Base-by-base conservation (phyloP, 2,113 vertebrate species). In the Otis tarda region DNA sequence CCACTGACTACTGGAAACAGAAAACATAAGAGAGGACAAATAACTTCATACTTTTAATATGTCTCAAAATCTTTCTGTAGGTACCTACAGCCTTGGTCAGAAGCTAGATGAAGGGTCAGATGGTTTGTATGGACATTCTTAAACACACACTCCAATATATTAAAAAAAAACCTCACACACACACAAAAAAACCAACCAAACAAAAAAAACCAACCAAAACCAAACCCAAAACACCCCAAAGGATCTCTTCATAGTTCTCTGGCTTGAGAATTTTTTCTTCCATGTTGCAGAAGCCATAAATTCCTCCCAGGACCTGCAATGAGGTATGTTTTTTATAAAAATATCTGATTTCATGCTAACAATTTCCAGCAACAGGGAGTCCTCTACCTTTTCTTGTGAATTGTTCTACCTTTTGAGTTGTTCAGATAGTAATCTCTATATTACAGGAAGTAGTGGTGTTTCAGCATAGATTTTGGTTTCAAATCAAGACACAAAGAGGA, bases 131-230 rank as follows among this genome's bases (percentile, higher is more conserved):
- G 22, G 16, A 17, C 3, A 24, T 49, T 60, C 2, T 35, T n/a
- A 50, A 22, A 19, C 6, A 16, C 8, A 21, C 2, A 14, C 0
- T 2, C 3, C 1, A 23, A 19, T 19, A 19, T 14, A 43, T 22
- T 13, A 7, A 33, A 75, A 55, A 33, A 39, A 14, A n/a, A n/a
- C n/a, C 13, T 41, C 41, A 41, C 41, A 4, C 37, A 37, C 37
- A 37, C n/a, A n/a, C n/a, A 37, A 37, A 55, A 15, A 55, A 55
- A 55, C 7, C 17, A 55, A 20, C 47, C 18, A 30, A 53, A 11
- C 12, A 75, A 55, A 31, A 41, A 15, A 0, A 10, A 35, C 14
- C 14, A 41, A 41, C 39, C 4, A 41, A 35, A 71, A 21, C 6
- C 3, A 16, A 6, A 1, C 4, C 2, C 12, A 2, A 17, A 61